Conservation (phyloP, 1,140 invertebrate genomes). For the Rhopalosiphum padi region DNA sequence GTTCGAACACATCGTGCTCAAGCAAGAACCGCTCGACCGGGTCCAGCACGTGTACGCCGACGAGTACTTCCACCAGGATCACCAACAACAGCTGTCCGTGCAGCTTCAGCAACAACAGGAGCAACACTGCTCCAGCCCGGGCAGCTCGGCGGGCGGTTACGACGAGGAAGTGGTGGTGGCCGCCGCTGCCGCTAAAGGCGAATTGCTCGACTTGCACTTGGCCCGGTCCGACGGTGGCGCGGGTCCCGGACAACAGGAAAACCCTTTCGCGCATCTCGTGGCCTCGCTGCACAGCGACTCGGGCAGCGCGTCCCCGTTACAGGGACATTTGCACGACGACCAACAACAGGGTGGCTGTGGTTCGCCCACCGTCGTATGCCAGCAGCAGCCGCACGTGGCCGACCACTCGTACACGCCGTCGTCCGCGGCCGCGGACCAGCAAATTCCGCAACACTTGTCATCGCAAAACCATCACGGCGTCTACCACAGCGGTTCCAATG, state of each 20-base stretch:
- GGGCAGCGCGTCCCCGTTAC: constrained; percentile 34
- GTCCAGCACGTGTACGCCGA: constrained; percentile 1
- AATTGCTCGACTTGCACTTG: constrained; percentile 24
- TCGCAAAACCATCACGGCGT: background rate
- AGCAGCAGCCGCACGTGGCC: constrained; percentile 41
- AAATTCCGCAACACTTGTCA: constrained; percentile 11
- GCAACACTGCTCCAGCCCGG: constrained; percentile 39
- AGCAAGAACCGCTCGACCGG: constrained; percentile 37
- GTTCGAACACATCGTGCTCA: constrained; percentile 48
- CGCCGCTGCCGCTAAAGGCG: background rate
- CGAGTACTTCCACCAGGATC: constrained; percentile 22
- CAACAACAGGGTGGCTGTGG: background rate
- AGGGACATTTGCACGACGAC: background rate
- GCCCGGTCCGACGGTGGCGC: background rate
- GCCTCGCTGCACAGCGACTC: constrained; percentile 38
- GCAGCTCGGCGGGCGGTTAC: constrained; percentile 35
- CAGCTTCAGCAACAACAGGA: constrained; percentile 33
- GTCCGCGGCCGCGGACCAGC: background rate
- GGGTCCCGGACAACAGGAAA: background rate
- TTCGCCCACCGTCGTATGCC: constrained; percentile 5
- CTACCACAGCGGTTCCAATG: constrained; percentile 13
- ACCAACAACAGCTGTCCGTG: constrained; percentile 32
- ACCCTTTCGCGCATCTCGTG: constrained; percentile 48
- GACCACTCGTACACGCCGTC: constrained; percentile 53
- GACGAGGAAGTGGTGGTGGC: constrained; percentile 43